Conservation (phyloP, 2,888 invertebrate species). For the Latheticus oryzae region DNA sequence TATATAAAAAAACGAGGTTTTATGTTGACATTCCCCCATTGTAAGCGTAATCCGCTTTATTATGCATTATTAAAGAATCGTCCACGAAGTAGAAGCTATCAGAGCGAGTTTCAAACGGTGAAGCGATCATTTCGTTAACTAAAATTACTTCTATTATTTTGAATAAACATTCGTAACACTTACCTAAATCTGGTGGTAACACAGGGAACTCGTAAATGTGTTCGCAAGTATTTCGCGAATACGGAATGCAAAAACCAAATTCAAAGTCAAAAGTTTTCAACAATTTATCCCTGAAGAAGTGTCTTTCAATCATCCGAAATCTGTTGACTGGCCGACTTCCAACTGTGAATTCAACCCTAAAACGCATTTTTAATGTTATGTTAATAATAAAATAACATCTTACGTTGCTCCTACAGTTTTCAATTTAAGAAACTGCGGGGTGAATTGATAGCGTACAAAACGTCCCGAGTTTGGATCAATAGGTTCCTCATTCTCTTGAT, state of each 20-base stretch:
- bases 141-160: neutral
- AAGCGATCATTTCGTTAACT: constrained; percentile 97
- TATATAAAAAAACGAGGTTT: constrained; percentile 39
- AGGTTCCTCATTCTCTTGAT: constrained; percentile 68
- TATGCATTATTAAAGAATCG: constrained; percentile 97
- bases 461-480: constrained; percentile 91
- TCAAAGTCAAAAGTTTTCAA: constrained; percentile 99
- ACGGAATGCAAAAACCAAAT: constrained; percentile 99
- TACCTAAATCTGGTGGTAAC: constrained; percentile 86
- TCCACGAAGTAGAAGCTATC: constrained; percentile 99
- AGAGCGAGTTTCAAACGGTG: constrained; percentile 96
- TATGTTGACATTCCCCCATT: constrained; percentile 76
- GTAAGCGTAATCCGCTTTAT: constrained; percentile 99
- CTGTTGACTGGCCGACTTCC: constrained; percentile 92
- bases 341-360: constrained; percentile 95
- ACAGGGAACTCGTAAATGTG: constrained; percentile 99
- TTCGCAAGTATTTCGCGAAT: constrained; percentile 97
- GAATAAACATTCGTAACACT: neutral
- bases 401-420: constrained; percentile 98
- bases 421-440: constrained; percentile 95
- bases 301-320: constrained; percentile 98
- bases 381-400: no score
- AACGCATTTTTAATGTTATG: no score
- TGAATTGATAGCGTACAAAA: constrained; percentile 98
- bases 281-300: constrained; percentile 92